Evolutionary conservation across 2,888 invertebrate genomes (phyloP).

Genomic region (Augochlorella aurata): DNA sequence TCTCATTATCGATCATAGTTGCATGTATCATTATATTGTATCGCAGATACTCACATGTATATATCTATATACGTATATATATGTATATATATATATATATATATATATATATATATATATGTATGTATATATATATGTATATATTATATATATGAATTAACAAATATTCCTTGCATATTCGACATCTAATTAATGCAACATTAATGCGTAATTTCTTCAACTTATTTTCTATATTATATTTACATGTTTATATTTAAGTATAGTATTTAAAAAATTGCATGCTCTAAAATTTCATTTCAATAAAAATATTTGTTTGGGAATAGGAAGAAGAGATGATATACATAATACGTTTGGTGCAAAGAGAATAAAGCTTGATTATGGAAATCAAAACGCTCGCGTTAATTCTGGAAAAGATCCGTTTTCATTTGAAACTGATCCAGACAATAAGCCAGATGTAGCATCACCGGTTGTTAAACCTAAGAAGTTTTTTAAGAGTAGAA

Average conservation of each 20-base stretch:
- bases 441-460: constrained; percentile 83
- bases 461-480: constrained; percentile 88
- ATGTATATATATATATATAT: not conserved
- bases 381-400: constrained; percentile 77
- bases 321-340: constrained; percentile 78
- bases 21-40: not conserved
- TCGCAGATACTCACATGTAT: not conserved
- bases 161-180: not conserved
- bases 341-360: constrained; percentile 76
- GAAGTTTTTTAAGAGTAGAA: constrained; percentile 95
- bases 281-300: not conserved
- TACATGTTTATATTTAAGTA: not conserved
- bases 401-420: constrained; percentile 79
- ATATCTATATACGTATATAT: not conserved
- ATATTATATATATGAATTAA: not conserved
- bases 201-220: not conserved
- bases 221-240: not conserved
- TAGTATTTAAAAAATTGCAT: not conserved
- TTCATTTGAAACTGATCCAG: constrained; percentile 78
- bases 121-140: too few species aligned
- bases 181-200: not conserved
- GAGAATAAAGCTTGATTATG: constrained; percentile 78
- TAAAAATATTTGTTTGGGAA: constrained; percentile 46
- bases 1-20: not conserved
- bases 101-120: not conserved